Evolutionary conservation across 2,113 vertebrate species (phyloP).

Genomic region (Lophius piscatorius): DNA sequence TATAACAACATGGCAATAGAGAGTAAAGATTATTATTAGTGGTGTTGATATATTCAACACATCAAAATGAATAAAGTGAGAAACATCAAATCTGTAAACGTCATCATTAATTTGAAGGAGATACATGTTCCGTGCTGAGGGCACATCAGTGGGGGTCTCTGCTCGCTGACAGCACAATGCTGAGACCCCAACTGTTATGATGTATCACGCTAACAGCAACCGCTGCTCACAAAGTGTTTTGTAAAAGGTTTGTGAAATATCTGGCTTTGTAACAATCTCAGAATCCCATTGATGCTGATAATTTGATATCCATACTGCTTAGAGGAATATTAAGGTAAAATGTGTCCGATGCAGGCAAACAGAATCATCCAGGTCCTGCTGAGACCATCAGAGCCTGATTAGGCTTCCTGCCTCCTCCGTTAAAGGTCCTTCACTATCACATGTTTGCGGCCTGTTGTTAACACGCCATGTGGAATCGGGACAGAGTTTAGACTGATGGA

Average conservation of each 20-base stretch:
- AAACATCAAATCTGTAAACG: too few relatives aligned
- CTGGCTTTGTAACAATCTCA: slow-evolving; percentile 6
- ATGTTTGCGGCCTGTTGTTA: slow-evolving; percentile 26
- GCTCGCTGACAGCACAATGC: background rate
- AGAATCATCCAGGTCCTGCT: slow-evolving; percentile 10
- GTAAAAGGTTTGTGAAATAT: slow-evolving; percentile 7
- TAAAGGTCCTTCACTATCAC: slow-evolving; percentile 16
- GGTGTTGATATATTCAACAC: too few relatives aligned
- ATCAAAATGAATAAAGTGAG: too few relatives aligned
- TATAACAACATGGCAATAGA: too few relatives aligned
- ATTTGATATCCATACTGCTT: slow-evolving; percentile 27
- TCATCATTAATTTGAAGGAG: too few relatives aligned
- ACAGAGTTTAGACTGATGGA: slow-evolving; percentile 20
- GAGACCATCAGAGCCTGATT: slow-evolving; percentile 14
- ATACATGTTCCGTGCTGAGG: too few relatives aligned
- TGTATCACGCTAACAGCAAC: too few relatives aligned
- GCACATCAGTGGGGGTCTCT: too few relatives aligned
- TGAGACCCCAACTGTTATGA: slow-evolving; percentile 6
- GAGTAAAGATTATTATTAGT: too few relatives aligned
- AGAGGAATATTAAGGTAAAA: slow-evolving; percentile 16
- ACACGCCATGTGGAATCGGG: slow-evolving; percentile 12
- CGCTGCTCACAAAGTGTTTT: background rate
- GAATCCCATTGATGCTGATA: background rate
- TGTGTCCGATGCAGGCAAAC: background rate
- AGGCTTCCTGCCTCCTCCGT: background rate